Evolutionary conservation across 2,797 vertebrate genomes (phyloP).

Genomic region (Tiaroga cobitis): DNA sequence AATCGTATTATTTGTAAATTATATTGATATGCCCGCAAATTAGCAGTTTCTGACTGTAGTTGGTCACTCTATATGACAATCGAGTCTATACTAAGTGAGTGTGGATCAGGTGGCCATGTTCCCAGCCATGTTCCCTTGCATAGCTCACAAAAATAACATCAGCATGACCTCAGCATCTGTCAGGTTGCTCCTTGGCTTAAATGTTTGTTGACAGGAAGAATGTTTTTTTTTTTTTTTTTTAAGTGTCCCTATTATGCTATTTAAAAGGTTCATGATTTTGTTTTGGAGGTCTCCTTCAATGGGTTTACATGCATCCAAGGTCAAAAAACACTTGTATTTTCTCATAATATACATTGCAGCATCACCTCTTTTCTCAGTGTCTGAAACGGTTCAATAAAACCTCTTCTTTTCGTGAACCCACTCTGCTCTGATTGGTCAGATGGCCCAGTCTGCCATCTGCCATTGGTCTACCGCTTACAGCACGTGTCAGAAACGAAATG

Average conservation of each 20-base stretch:
- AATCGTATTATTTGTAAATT: background rate
- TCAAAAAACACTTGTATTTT: too few relatives aligned
- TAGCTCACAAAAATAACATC: constrained; percentile 45
- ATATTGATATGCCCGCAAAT: background rate
- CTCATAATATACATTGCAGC: background rate
- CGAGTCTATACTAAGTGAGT: background rate
- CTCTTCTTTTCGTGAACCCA: background rate
- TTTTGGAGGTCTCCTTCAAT: too few relatives aligned
- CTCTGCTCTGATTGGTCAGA: background rate
- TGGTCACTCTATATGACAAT: constrained; percentile 5
- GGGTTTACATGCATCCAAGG: too few relatives aligned
- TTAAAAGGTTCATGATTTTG: background rate
- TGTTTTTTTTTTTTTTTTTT: background rate
- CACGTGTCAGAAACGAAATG: background rate
- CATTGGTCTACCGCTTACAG: too few relatives aligned
- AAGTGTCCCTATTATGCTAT: background rate
- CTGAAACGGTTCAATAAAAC: background rate
- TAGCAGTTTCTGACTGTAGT: background rate
- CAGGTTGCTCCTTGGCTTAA: constrained; percentile 1
- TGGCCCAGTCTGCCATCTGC: background rate
- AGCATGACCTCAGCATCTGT: constrained; percentile 20
- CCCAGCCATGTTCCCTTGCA: constrained; percentile 17
- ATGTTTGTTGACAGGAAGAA: constrained; percentile 29
- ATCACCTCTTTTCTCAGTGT: too few relatives aligned
- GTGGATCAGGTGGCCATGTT: constrained; percentile 40